Evolutionary conservation across 1,140 invertebrate genomes (phyloP), one percentile per base, ranked within the genome.

Genomic region (Eufriesea mexicana): DNA sequence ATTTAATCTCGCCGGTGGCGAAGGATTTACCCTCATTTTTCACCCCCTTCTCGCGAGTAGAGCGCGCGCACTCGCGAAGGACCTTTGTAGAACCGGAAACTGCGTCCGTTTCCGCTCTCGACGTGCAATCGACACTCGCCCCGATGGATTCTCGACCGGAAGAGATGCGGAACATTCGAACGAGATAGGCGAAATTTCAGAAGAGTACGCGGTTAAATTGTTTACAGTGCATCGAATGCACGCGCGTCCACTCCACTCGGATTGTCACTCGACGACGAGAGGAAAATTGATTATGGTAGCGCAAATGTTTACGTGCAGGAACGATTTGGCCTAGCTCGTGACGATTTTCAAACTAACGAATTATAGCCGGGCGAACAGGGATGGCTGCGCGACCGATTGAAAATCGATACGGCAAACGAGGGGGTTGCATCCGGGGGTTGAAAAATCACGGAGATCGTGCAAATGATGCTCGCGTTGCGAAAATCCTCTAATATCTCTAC

Each of bases 211-310:
- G 66, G 42, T 47, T 59, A 47, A 74, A 66, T 73, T 80, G 57
- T 73, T 79, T 62, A 68, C 57, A n/a, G 10, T 20, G 51, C 16
- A 16, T 55, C 10, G 51, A 25, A 25, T 28, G 42, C 70, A 28
- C 14, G 45, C 2, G 8, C 42, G n/a, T 35, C 35, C 62, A 10
- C 35, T 16, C 35, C 14, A 47, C 47, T 35, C 10, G 42, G 75
- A 81, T 75, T 81, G 71, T 81, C 71, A 64, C 49, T 51, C 59
- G n/a, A 66, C 35, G 35, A 59, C 23, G 35, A 67, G 35, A 12
- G 51, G 59, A 75, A 81, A 81, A 75, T 75, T 67, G 62, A 81
- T 81, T 75, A 81, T 67, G 72, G 51, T 25, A 54, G 49, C n/a
- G 61, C 61, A 57, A 81, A 75, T 81, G 62, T 75, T 81, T 66